Evolutionary conservation across 1,140 invertebrate species (phyloP).

Genomic region (Drosophila eugracilis): DNA sequence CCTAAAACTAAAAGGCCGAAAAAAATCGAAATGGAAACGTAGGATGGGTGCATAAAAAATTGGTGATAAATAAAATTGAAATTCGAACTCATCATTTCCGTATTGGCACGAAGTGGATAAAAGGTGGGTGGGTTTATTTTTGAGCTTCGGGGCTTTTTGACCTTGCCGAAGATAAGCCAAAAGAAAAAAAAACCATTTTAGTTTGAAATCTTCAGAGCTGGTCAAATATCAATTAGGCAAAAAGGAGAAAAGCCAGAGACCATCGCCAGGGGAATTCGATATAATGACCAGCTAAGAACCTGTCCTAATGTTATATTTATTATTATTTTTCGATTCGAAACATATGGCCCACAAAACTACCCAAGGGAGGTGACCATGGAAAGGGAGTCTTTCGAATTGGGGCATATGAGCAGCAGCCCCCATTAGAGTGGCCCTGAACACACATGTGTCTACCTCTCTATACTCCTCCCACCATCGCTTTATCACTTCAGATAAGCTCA

Average conservation of each 20-base stretch:
- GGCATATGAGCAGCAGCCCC: conserved; percentile 20
- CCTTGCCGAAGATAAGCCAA: conserved; percentile 26
- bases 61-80: conserved; percentile 61
- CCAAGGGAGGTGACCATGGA: not conserved
- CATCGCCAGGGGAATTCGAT: conserved; percentile 2
- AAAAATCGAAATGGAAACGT: conserved; percentile 19
- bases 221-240: conserved; percentile 31
- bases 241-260: conserved; percentile 1
- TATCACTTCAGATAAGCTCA: conserved; percentile 56
- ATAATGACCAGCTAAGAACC: conserved; percentile 22
- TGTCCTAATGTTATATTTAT: conserved; percentile 66
- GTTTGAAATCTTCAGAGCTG: conserved; percentile 24
- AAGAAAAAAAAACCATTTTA: too few relatives aligned
- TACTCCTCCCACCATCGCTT: not conserved
- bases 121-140: not conserved
- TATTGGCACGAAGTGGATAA: conserved; percentile 15
- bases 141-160: conserved; percentile 7
- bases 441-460: conserved; percentile 33
- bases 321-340: conserved; percentile 18
- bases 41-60: conserved; percentile 47
- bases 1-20: conserved; percentile 54
- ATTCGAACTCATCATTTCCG: conserved; percentile 47
- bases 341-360: conserved; percentile 30
- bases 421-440: conserved; percentile 56
- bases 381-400: conserved; percentile 6